These are phyloP conservation scores for Hypolimnas misippus DNA, from an alignment of 2,888 invertebrate species.

Conservation along the genomic window DNA sequence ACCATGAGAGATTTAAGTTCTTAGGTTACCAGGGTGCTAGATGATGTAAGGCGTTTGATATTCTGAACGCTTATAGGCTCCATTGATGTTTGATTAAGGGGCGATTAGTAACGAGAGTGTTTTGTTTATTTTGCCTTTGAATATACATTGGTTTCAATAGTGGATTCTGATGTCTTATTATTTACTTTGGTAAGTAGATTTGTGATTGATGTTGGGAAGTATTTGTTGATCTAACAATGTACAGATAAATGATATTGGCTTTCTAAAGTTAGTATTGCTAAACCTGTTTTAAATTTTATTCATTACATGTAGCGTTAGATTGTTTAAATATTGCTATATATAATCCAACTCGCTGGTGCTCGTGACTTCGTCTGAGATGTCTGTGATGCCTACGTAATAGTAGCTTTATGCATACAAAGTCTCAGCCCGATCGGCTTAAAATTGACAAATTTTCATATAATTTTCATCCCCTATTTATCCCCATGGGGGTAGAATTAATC, in stretches of 20 bases:
- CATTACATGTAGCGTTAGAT: too few relatives aligned
- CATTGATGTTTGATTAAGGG: slow-evolving; percentile 1
- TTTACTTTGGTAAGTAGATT: too few relatives aligned
- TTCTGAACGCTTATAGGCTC: neutral
- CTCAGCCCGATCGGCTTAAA: too few relatives aligned
- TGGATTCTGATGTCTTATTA: neutral
- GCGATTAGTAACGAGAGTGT: neutral
- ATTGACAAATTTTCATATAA: too few relatives aligned
- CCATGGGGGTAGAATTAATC: too few relatives aligned
- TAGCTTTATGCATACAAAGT: too few relatives aligned
- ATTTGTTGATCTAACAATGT: neutral
- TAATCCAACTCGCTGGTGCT: too few relatives aligned
- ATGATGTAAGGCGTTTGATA: slow-evolving; percentile 2
- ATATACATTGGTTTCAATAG: neutral
- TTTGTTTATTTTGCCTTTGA: neutral
- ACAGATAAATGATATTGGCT: neutral
- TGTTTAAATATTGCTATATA: too few relatives aligned
- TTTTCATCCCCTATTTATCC: too few relatives aligned
- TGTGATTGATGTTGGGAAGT: neutral
- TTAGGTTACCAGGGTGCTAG: neutral
- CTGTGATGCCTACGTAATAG: too few relatives aligned
- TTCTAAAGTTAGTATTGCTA: neutral
- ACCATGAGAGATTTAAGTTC: neutral
- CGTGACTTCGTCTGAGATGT: too few relatives aligned
- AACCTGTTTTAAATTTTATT: too few relatives aligned